Evolutionary conservation across 2,888 invertebrate genomes (phyloP).

Genomic region (Polyommatus icarus): DNA sequence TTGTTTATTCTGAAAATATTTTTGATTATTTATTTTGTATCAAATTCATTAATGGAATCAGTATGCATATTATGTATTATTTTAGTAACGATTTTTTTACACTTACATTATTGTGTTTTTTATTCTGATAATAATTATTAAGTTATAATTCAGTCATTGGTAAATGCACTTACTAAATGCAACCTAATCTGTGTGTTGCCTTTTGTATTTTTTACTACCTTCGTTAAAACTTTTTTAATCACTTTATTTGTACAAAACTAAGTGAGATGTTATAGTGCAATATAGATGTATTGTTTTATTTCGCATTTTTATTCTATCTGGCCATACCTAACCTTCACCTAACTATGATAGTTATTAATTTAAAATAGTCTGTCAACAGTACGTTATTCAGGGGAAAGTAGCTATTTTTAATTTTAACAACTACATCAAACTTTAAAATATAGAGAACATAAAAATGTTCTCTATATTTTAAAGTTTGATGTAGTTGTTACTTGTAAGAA

Average conservation of each 20-base stretch:
- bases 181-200: conserved; percentile 53
- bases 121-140: background rate
- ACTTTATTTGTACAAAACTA: conserved; percentile 74
- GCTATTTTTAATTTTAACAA: too few species aligned
- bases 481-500: too few species aligned
- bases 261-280: conserved; percentile 80
- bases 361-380: too few species aligned
- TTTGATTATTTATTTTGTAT: conserved; percentile 40
- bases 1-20: conserved; percentile 35
- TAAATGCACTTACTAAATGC: conserved; percentile 55
- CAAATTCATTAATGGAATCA: background rate
- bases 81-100: background rate
- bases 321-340: background rate
- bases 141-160: background rate
- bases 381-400: too few species aligned
- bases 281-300: conserved; percentile 77
- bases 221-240: conserved; percentile 46
- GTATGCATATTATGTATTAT: background rate
- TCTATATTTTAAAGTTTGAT: too few species aligned
- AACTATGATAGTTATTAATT: too few species aligned
- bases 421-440: too few species aligned
- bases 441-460: too few species aligned
- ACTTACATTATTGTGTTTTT: background rate
- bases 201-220: conserved; percentile 45
- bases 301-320: conserved; percentile 18